Conservation (phyloP, 2,797 vertebrate genomes). For the Scyliorhinus canicula region DNA sequence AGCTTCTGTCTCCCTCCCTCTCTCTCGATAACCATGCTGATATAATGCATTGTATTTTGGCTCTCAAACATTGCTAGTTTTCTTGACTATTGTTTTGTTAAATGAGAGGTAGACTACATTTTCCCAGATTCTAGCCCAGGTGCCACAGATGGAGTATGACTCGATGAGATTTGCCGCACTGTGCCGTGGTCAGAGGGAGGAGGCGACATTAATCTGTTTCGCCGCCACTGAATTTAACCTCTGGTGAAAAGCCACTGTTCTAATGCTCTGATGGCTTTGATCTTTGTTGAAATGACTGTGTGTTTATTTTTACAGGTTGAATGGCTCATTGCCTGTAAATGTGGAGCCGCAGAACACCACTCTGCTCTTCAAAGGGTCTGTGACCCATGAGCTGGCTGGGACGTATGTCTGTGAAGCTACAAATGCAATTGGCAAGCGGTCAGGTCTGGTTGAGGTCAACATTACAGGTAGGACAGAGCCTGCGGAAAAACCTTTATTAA, state of each 20-base stretch:
- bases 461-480: conserved; percentile 78
- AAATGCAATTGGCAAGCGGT: conserved; percentile 85
- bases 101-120: too few relatives aligned
- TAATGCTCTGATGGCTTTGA: background rate
- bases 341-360: conserved; percentile 93
- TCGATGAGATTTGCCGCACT: background rate
- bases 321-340: conserved; percentile 80
- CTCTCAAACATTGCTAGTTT: background rate
- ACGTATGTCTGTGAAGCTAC: conserved; percentile 89
- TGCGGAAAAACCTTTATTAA: background rate
- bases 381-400: conserved; percentile 78
- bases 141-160: background rate
- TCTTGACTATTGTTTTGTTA: background rate
- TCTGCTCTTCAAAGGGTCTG: conserved; percentile 81
- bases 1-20: too few relatives aligned
- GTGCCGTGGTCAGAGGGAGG: background rate
- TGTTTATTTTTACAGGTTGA: conserved; percentile 63
- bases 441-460: conserved; percentile 88
- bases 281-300: background rate
- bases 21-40: background rate
- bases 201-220: background rate
- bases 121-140: background rate
- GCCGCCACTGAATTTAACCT: background rate
- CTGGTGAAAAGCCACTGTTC: background rate
- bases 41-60: background rate